Percentiles rank a stretch among this genome's conserved stretches.
phyloP scores from a whole-genome alignment of 2,888 invertebrate genomes.

The Seladonia tumulorum region DNA sequence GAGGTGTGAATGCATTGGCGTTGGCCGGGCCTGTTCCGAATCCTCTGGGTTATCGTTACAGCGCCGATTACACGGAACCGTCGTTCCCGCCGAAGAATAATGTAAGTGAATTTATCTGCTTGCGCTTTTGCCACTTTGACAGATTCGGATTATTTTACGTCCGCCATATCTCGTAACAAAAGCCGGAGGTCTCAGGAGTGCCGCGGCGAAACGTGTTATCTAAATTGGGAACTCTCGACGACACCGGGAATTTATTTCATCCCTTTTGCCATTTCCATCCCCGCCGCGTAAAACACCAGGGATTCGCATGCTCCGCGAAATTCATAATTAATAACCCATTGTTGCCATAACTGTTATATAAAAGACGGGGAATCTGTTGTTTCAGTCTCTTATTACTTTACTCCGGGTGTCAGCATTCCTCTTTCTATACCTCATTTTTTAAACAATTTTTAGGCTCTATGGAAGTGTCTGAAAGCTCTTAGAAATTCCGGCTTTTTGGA shows the following conservation, averaged over 20 bases:
- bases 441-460: no score
- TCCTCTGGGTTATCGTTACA: slow-evolving; percentile 89
- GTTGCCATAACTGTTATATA: not conserved
- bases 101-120: slow-evolving; percentile 85
- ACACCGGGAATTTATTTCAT: not conserved
- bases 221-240: slow-evolving; percentile 7
- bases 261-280: not conserved
- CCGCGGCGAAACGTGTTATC: slow-evolving; percentile 3
- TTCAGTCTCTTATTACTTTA: not conserved
- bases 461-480: no score
- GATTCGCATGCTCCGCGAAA: not conserved
- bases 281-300: not conserved
- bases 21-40: slow-evolving; percentile 92
- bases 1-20: slow-evolving; percentile 86
- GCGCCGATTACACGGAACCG: slow-evolving; percentile 92
- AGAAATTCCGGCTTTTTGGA: no score
- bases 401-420: not conserved
- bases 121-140: not conserved
- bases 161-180: not conserved
- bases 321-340: not conserved
- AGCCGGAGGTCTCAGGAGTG: not conserved
- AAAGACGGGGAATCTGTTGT: not conserved
- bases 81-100: slow-evolving; percentile 90
- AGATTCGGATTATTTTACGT: slow-evolving; percentile 1
- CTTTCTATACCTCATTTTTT: no score